These are phyloP conservation scores for Pristionchus entomophagus DNA, from an alignment of 2,888 invertebrate species.

Conservation along the genomic window DNA sequence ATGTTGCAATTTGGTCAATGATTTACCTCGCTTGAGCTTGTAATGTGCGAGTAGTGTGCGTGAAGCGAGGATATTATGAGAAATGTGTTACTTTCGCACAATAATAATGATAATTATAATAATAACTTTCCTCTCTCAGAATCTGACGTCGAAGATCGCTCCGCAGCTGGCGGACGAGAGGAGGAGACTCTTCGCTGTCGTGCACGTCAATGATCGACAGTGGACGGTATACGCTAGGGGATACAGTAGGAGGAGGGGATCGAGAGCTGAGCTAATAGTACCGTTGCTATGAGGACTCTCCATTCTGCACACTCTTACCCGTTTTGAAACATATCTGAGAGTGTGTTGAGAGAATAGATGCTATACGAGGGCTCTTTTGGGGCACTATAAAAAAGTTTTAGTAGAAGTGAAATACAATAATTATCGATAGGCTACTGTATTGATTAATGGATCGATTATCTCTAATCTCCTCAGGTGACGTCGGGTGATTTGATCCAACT, in stretches of 20 bases:
- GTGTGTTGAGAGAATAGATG: no score
- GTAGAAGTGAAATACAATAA: not conserved
- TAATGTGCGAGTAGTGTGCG: not conserved
- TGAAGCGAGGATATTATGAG: not conserved
- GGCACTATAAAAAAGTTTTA: no score
- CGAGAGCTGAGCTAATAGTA: not conserved
- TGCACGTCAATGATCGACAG: conserved; percentile 77
- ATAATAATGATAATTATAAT: no score
- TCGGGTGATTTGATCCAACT: conserved; percentile 76
- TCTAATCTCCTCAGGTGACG: conserved; percentile 53
- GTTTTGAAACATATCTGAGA: no score
- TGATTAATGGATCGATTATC: not conserved
- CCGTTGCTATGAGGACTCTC: no score
- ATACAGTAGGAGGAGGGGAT: not conserved
- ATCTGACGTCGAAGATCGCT: conserved; percentile 12
- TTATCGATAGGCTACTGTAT: no score
- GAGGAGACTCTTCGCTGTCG: conserved; percentile 78
- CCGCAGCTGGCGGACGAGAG: conserved; percentile 47
- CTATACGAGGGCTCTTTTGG: no score
- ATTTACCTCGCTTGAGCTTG: no score
- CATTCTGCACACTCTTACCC: no score
- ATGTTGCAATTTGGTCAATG: no score
- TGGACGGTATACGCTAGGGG: conserved; percentile 75
- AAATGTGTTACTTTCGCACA: no score
- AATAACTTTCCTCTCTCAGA: not conserved